phyloP scores from a whole-genome alignment of 35 echinoderm and acorn worm genomes.

The Nesometra sesokonis region DNA sequence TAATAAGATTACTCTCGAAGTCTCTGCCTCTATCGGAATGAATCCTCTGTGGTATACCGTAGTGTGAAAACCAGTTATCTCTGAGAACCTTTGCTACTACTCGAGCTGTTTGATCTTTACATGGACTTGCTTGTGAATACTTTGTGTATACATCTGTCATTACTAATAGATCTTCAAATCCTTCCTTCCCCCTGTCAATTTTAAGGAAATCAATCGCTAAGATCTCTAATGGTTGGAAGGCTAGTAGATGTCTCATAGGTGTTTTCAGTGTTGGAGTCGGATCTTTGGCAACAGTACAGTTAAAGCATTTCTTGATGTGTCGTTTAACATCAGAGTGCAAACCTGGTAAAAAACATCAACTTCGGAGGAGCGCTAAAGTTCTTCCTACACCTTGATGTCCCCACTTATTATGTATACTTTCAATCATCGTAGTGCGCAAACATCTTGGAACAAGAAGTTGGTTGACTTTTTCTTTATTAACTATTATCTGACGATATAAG shows the following conservation, averaged over 20 bases:
- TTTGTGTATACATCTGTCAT: background rate
- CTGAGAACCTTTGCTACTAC: too few species aligned
- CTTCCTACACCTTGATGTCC: background rate
- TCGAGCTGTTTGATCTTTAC: too few species aligned
- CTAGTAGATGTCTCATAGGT: constrained; percentile 10
- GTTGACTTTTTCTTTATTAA: too few species aligned
- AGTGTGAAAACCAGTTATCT: background rate
- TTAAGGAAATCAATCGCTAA: background rate
- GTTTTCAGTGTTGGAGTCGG: background rate
- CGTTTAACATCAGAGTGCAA: background rate
- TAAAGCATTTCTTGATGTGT: background rate
- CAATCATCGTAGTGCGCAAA: too few species aligned
- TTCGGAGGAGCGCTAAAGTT: background rate
- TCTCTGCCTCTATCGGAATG: background rate
- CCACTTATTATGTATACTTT: too few species aligned
- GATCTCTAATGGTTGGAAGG: constrained; percentile 11
- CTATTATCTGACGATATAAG: too few species aligned
- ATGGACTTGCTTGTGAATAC: too few species aligned
- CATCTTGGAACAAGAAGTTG: too few species aligned
- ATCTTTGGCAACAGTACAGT: constrained; percentile 16
- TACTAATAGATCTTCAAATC: background rate
- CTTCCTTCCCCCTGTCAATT: background rate
- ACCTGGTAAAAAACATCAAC: constrained; percentile 19
- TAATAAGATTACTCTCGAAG: background rate
- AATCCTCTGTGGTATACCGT: background rate